Conservation (phyloP, 2,797 vertebrate genomes). For the Xiphorhynchus erythropygius region DNA sequence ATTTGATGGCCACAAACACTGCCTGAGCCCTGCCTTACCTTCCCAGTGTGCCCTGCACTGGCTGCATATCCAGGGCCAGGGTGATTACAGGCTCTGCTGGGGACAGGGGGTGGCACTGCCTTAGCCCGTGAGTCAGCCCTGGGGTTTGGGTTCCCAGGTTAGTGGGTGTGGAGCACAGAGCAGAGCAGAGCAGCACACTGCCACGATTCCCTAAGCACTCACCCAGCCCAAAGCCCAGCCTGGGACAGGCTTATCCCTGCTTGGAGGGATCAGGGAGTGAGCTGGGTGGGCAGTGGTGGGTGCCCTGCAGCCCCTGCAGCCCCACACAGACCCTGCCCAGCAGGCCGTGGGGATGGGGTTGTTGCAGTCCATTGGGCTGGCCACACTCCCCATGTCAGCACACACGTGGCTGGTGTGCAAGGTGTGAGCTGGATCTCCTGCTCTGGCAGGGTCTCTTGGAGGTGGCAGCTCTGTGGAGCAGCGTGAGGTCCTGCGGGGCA, state of each 20-base stretch:
- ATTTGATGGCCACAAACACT: background rate
- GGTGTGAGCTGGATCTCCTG: background rate
- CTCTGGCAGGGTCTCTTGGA: background rate
- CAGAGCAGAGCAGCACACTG: background rate
- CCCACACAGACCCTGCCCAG: fast-evolving
- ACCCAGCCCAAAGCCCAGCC: background rate
- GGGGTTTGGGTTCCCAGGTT: background rate
- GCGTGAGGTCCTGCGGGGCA: background rate
- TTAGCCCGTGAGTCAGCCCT: background rate
- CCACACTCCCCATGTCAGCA: fast-evolving
- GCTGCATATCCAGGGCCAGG: background rate
- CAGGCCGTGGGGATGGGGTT: background rate
- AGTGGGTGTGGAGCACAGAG: background rate
- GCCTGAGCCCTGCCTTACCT: background rate
- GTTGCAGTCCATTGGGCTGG: background rate
- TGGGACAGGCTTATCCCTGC: background rate
- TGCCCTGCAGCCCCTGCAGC: background rate
- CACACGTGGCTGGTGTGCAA: fast-evolving
- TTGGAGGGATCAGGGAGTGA: fast-evolving
- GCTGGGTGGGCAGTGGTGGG: fast-evolving
- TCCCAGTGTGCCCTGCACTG: background rate
- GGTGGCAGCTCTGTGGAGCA: no score
- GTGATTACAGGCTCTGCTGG: background rate
- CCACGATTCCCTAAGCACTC: background rate
- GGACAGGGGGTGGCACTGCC: background rate